These are phyloP conservation scores for Zygaena filipendulae DNA, from an alignment of 2,888 invertebrate genomes.

Conservation along the genomic window DNA sequence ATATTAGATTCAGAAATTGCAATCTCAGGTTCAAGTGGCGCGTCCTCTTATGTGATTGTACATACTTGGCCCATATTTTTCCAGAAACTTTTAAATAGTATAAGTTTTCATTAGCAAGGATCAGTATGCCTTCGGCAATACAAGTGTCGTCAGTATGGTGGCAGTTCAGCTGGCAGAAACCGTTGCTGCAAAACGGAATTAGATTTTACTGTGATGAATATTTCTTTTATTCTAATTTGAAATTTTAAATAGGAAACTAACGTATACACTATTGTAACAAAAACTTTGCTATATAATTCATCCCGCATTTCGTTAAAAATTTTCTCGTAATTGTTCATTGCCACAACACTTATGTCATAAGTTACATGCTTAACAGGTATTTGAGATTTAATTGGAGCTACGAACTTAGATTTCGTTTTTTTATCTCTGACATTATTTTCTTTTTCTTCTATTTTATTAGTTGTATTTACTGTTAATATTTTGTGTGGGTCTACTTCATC, in stretches of 20 bases:
- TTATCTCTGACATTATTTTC: constrained; percentile 21
- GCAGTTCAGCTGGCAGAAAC: constrained; percentile 42
- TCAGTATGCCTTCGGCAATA: constrained; percentile 34
- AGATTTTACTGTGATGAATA: no score
- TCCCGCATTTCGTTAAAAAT: constrained; percentile 6
- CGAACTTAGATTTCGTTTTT: constrained; percentile 32
- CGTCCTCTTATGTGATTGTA: not conserved
- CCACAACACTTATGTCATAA: constrained; percentile 24
- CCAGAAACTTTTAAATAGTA: constrained; percentile 32
- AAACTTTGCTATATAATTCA: constrained; percentile 19
- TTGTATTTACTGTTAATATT: constrained; percentile 5
- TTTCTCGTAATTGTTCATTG: constrained; percentile 20
- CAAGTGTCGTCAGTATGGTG: constrained; percentile 35
- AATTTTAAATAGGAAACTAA: constrained; percentile 16
- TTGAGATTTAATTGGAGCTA: constrained; percentile 41
- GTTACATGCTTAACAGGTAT: constrained; percentile 31
- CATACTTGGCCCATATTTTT: not conserved
- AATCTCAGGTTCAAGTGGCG: not conserved
- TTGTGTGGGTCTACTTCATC: constrained; percentile 2
- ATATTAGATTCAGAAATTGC: no score
- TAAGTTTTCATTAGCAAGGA: constrained; percentile 26
- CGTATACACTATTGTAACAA: constrained; percentile 31
- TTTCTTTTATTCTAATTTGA: no score
- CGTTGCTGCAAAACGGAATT: constrained; percentile 32
- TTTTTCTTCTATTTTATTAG: constrained; percentile 6